Base-by-base conservation (phyloP, 2,797 vertebrate genomes). In the Siniperca scherzeri region DNA sequence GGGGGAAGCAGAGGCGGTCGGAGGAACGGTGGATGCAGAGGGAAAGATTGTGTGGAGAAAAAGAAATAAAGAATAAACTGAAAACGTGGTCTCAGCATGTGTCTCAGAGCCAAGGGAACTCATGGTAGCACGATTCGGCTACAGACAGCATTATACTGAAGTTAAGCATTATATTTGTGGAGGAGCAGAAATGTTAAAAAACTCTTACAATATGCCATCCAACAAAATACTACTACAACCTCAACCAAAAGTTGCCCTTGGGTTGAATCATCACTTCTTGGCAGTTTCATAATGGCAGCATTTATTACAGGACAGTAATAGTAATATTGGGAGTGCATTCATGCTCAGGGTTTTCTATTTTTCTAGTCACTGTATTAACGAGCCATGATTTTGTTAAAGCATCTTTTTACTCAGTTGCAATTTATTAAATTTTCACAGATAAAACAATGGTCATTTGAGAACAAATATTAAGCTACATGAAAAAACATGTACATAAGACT, bases 401-500 rank as follows among this genome's bases (percentile, higher is more conserved):
- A 59, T 21, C 1, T 17, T 81, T 83, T 85, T 64, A 69, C 33
- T 75, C 62, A 71, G 66, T 85, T 82, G 81, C 88, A 91, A 86
- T 94, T 95, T 95, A 95, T 93, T 95, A 89, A 84, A 94, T 91
- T 69, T 88, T 92, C 83, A 89, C 93, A 89, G 82, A 93, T 94
- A 89, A 93, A 94, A 94, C 86, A 89, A 88, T 91, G 74, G 81
- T 88, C 78, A 90, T 90, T 93, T 93, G 72, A 94, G 88, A 92
- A 88, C 78, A 93, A 93, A 88, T 89, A 88, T 90, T 88, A 88
- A 84, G 88, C 87, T 78, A 92, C 83, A 90, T 91, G 82, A 84
- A 85, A 89, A 80, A 87, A 82, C 72, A 89, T 87, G 80, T 86
- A 88, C 46, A 82, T 82, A 91, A 90, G 86, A 89, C 86, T 82